These are phyloP conservation scores for Synanthedon vespiformis DNA, from an alignment of 2,888 invertebrate genomes.

Conservation along the genomic window DNA sequence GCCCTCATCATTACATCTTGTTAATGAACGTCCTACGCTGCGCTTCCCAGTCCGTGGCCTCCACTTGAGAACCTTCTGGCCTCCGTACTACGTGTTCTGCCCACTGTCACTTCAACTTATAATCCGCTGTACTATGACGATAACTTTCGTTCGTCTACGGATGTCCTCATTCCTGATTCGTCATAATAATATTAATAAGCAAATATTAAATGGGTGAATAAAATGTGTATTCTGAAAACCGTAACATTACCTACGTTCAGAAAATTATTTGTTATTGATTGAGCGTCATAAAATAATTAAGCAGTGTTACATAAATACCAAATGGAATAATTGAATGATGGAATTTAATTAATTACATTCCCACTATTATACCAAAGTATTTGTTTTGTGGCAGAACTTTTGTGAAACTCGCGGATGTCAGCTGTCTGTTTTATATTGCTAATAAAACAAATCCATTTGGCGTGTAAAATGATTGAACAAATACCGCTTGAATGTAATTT, in stretches of 20 bases:
- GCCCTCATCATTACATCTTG: no score
- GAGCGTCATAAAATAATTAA: slow-evolving; percentile 26
- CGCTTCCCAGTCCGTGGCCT: no score
- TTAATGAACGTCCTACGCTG: no score
- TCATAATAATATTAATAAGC: no score
- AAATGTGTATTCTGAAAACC: neutral
- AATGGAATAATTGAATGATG: slow-evolving; percentile 18
- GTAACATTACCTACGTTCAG: slow-evolving; percentile 6
- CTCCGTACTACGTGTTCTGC: no score
- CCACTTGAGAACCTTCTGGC: no score
- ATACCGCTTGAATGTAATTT: neutral
- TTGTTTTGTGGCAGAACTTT: neutral
- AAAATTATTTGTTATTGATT: slow-evolving; percentile 21
- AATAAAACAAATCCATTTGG: neutral
- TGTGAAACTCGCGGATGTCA: neutral
- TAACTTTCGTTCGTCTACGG: no score
- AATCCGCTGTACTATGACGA: no score
- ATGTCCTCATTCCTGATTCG: no score
- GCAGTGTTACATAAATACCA: slow-evolving; percentile 22
- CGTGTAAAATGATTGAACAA: neutral
- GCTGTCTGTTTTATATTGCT: neutral
- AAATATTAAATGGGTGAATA: no score
- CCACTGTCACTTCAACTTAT: no score
- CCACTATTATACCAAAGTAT: neutral
- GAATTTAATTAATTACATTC: slow-evolving; percentile 21